These are phyloP conservation scores for Apteryx owenii DNA, from an alignment of 2,113 vertebrate genomes.

Conservation along the genomic window DNA sequence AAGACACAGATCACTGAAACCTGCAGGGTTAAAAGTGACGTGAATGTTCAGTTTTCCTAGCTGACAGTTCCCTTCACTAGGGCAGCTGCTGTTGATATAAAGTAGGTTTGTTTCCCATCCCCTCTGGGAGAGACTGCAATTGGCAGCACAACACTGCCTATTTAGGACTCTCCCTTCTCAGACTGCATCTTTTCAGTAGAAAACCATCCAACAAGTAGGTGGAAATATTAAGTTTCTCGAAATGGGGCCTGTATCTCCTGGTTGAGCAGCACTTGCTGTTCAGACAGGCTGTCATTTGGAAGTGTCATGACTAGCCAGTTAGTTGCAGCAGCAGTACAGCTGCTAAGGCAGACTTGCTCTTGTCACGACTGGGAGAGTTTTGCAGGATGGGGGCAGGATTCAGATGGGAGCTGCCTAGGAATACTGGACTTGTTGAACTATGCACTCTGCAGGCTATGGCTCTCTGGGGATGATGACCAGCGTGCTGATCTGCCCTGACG, in stretches of 20 bases:
- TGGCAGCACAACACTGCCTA: neutral
- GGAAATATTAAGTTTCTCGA: neutral
- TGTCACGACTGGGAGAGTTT: neutral
- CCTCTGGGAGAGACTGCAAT: neutral
- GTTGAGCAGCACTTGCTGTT: neutral
- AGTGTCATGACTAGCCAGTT: neutral
- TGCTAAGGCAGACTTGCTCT: neutral
- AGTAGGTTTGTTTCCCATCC: neutral
- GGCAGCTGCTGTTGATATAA: neutral
- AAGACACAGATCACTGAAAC: neutral
- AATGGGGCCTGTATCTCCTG: neutral
- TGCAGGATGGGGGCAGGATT: neutral
- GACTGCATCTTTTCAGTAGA: neutral
- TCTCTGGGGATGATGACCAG: slow-evolving; percentile 99
- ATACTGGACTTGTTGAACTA: neutral
- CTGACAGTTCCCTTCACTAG: neutral
- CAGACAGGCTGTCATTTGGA: neutral
- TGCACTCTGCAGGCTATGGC: slow-evolving; percentile 86
- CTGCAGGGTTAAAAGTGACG: neutral
- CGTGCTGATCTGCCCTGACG: slow-evolving; percentile 94
- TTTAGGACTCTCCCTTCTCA: neutral
- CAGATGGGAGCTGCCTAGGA: neutral
- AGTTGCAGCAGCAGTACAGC: neutral
- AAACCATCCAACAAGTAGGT: neutral
- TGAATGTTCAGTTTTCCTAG: neutral